Base-by-base conservation (phyloP, 2,888 invertebrate species). In the Liodrosophila aerea region DNA sequence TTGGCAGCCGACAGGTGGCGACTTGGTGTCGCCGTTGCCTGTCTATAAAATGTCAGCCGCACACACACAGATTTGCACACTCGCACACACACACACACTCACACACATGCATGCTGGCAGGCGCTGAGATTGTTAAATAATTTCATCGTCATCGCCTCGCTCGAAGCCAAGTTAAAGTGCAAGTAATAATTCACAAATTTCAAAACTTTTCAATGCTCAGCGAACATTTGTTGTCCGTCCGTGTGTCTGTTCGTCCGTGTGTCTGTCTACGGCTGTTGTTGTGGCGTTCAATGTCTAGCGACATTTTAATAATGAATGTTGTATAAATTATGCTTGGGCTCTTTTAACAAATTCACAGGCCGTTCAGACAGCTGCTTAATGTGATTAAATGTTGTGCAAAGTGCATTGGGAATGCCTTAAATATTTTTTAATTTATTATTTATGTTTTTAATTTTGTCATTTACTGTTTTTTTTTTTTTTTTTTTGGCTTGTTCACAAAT, bases 131-230 rank as follows among this genome's bases (percentile, higher is more conserved):
- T 81, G 77, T 78, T 64, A 67, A 72, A 71, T 75, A 73, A 78
- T 76, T 75, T 70, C 81, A 57, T 64, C 67, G 85, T 77, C 83
- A 63, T 84, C 71, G 82, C 63, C 64, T 59, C 61, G 82, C 85
- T 74, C 44, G 60, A 34, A 73, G 80, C 81, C 69, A 83, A 71
- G 83, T 65, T 81, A 81, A 85, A 81, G 85, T 81, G 81, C 81
- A 81, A 85, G 85, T 85, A 81, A 81, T 81, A 81, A 83, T 76
- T 81, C 86, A 81, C 69, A 56, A 74, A 73, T 83, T 85, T 81
- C 83, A 80, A 85, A 78, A 78, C 75, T 72, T 68, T 77, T 68
- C 77, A 74, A 66, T 73, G 74, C 40, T 74, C 53, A 61, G 30
- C 61, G 60, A 63, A 51, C 59, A 57, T 54, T 66, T 77, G 52